Evolutionary conservation across 2,797 vertebrate species (phyloP).

Genomic region (Sebastes dallii): DNA sequence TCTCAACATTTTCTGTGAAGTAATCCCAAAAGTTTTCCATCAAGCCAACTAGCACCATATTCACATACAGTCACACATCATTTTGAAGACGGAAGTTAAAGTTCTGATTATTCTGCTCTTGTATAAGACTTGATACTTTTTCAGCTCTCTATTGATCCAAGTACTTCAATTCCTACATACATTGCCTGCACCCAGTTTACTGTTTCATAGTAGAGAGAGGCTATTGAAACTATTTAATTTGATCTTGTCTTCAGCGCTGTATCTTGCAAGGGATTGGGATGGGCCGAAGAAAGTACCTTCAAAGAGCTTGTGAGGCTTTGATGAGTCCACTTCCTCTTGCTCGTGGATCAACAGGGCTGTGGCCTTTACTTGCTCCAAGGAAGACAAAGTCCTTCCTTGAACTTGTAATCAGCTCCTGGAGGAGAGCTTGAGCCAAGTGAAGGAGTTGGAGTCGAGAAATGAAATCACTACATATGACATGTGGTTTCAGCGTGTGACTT

Average conservation of each 20-base stretch:
- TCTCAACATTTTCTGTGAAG: constrained; percentile 26
- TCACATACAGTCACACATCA: not conserved
- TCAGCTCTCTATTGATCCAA: not conserved
- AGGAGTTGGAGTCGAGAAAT: not conserved
- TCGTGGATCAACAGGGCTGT: constrained; percentile 61
- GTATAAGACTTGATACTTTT: not conserved
- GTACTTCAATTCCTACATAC: not conserved
- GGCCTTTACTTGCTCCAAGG: constrained; percentile 42
- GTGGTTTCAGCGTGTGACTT: not conserved
- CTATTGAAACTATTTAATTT: constrained; percentile 55
- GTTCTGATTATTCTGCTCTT: not conserved
- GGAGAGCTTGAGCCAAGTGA: constrained; percentile 21
- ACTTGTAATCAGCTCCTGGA: constrained; percentile 43
- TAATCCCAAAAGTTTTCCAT: constrained; percentile 16
- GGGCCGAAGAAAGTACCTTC: constrained; percentile 63
- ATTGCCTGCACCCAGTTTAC: not conserved
- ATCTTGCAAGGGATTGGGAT: constrained; percentile 54
- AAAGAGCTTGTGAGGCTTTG: constrained; percentile 72
- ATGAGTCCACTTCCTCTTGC: constrained; percentile 64
- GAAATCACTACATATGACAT: constrained; percentile 5
- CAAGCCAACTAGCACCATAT: not conserved
- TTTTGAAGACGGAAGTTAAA: constrained; percentile 5
- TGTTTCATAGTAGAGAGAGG: constrained; percentile 22
- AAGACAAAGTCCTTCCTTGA: constrained; percentile 46
- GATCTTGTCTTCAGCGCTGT: constrained; percentile 50